Evolutionary conservation across 1,140 invertebrate species (phyloP), one percentile per base, ranked within the genome.

Genomic region (Bathynomus jamesi): DNA sequence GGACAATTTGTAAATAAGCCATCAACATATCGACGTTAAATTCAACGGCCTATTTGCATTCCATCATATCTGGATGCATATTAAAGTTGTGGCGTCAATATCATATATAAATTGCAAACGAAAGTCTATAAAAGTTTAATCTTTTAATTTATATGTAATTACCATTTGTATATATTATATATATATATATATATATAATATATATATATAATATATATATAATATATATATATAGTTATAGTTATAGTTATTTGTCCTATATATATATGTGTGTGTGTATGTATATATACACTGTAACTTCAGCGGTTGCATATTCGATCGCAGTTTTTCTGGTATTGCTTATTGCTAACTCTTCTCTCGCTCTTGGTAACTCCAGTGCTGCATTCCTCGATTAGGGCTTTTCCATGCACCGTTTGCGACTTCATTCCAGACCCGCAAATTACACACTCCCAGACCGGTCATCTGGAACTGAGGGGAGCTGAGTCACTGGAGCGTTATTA

Each of bases 161-260:
- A 53, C 21, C 2, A 3, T 53, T 17, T 53, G 21, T 53, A 53
- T 53, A 53, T 53, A 2, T 2, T 53, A 53, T 53, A 3, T 53
- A 53, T 53, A 53, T 2, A 53, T 53, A 53, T 53, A 53, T 53
- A 53, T 53, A 53, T 53, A 53, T 53, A 53, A 3, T 53, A 53
- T 53, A 53, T 53, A 53, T 53, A 53, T 53, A 53, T 53, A 40
- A 53, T 53, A 53, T 53, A 53, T 53, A 53, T 53, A 53, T 53
- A 40, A 53, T 53, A 53, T 53, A 53, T 53, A 53, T 53, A 53
- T 53, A 53, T 53, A 53, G 7, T 8, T 40, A 40, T 40, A 40
- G 7, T 8, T 40, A 40, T 40, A 40, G n/a, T n/a, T n/a, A n/a
- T n/a, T n/a, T n/a, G n/a, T n/a, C n/a, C n/a, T 53, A 53, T 53